Base-by-base conservation (phyloP, 1,140 invertebrate genomes). In the Cyclargus thomasi region DNA sequence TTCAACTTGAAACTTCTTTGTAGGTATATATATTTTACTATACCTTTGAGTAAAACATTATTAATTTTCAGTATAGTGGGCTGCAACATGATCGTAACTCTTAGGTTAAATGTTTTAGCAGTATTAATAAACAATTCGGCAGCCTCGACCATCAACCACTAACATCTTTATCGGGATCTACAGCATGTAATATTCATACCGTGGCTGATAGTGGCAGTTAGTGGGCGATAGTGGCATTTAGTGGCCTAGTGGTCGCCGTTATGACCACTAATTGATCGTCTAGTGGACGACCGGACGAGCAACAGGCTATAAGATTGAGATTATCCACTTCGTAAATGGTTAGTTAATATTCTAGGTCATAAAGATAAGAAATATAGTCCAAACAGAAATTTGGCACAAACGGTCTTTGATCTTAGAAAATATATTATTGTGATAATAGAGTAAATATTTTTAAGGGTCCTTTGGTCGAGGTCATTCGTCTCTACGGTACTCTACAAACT, bases 101-200 rank as follows among this genome's bases (percentile, higher is more conserved):
- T 14, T 4, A 16, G 39, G 39, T 16, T 16, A 47, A 47, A 47
- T 47, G 39, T 47, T 47, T 47, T 47, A 47, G 11, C 39, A 47
- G 39, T 47, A 47, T 47, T 47, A 47, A 47, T 47, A 47, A 47
- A 47, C 39, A 47, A 47, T 47, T 47, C 14, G 39, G 39, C 39
- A 47, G 39, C 39, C 10, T 8, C 39, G 10, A 47, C 39, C 4
- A 47, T 11, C 8, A 47, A 47, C 39, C 39, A 47, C 39, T 16
- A 47, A 47, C 11, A 47, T 47, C 39, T 47, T 47, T 47, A 47
- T 35, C 3, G 29, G 8, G 29, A 5, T 47, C 39, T 47, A 47
- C 39, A 47, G 39, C 39, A 47, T 47, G 39, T 47, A 47, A 47
- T 47, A 47, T 47, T 47, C 39, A 47, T 47, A 47, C 39, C 39